Evolutionary conservation across 2,113 vertebrate genomes (phyloP).

Genomic region (Chauna torquata): DNA sequence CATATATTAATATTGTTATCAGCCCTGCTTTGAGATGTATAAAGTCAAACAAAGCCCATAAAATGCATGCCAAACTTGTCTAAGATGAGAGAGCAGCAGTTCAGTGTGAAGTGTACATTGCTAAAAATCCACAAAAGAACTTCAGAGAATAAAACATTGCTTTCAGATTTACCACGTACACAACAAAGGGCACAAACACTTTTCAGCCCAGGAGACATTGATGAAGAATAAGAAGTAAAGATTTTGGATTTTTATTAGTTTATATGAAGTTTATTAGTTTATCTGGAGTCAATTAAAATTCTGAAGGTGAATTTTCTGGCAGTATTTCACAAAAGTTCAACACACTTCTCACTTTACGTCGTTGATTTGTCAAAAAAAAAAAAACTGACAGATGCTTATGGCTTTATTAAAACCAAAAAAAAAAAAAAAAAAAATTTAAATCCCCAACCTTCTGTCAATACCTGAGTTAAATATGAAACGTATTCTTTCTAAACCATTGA

Average conservation of each 20-base stretch:
- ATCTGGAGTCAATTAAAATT: not conserved
- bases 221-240: not conserved
- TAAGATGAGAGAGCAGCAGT: not conserved
- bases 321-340: not conserved
- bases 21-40: not conserved
- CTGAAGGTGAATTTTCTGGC: not conserved
- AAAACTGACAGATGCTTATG: not conserved
- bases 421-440: not conserved
- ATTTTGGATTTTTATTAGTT: not conserved
- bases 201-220: not conserved
- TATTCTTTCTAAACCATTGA: not conserved
- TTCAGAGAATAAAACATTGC: not conserved
- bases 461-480: not conserved
- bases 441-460: not conserved
- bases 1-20: not conserved
- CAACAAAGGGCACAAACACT: not conserved
- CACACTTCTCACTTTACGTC: not conserved
- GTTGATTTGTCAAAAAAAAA: not conserved
- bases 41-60: not conserved
- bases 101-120: not conserved
- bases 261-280: not conserved
- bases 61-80: not conserved
- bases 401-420: not conserved
- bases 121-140: slow-evolving; percentile 20
- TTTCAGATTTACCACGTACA: not conserved